A percentile compares a stretch with the other conserved stretches of the same genome.
Conservation (phyloP, 2,888 invertebrate species). For the Germaria angustata region DNA sequence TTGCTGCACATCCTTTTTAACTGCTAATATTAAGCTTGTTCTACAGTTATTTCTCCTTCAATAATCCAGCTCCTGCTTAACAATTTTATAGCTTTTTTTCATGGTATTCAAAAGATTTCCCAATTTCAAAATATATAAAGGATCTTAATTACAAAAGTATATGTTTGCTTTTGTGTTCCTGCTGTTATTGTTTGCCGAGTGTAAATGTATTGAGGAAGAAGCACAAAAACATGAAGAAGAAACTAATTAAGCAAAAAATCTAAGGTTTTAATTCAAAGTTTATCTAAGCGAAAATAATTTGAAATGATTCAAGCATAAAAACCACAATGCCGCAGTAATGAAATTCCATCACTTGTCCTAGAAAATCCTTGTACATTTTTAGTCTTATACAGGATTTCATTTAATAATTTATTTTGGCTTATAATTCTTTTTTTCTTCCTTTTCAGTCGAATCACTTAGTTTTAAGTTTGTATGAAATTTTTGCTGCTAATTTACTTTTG, state of each 20-base stretch:
- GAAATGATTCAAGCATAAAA: conserved; percentile 48
- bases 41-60: not conserved
- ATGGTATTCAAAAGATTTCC: not conserved
- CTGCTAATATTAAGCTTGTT: not conserved
- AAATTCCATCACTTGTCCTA: conserved; percentile 60
- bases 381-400: conserved; percentile 30
- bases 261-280: conserved; percentile 51
- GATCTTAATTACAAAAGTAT: conserved; percentile 11
- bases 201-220: not conserved
- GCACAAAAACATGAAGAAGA: not conserved
- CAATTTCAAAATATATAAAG: not conserved
- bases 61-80: not conserved
- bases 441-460: not conserved
- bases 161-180: not conserved
- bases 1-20: not conserved
- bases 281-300: conserved; percentile 48
- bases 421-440: not conserved
- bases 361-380: conserved; percentile 47
- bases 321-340: conserved; percentile 58
- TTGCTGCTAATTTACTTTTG: conserved; percentile 26
- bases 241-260: conserved; percentile 22
- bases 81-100: not conserved
- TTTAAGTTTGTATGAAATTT: not conserved
- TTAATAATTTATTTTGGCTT: conserved; percentile 38
- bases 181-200: not conserved